A percentile compares a stretch with the other conserved stretches of the same genome.
Evolutionary conservation across 2,113 vertebrate species (phyloP).

Genomic region (Leucosticte australis): DNA sequence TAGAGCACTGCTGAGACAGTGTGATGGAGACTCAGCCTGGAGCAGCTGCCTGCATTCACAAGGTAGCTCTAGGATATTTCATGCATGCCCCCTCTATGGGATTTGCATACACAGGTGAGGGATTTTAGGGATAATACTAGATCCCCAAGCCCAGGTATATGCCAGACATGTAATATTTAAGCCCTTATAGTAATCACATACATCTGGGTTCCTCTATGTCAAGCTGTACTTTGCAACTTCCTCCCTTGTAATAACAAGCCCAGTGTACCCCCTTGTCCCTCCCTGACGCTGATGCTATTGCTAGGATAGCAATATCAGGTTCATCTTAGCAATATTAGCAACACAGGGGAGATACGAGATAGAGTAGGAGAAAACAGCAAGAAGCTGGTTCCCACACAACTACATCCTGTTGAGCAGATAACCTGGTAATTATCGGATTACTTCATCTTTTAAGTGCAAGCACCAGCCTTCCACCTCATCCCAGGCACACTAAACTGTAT

Average conservation of each 20-base stretch:
- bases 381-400: background rate
- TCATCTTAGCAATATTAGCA: background rate
- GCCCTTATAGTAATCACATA: fast-evolving
- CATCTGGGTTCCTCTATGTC: background rate
- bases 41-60: background rate
- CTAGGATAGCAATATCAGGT: background rate
- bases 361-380: background rate
- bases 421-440: background rate
- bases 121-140: background rate
- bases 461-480: background rate
- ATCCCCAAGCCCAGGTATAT: background rate
- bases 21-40: background rate
- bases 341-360: fast-evolving
- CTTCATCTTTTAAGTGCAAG: background rate
- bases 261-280: fast-evolving
- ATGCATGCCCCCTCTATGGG: too few relatives aligned
- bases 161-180: background rate
- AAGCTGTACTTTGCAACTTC: background rate
- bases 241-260: background rate
- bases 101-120: background rate
- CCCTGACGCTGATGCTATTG: too few relatives aligned
- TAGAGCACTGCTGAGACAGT: background rate
- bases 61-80: background rate
- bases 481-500: background rate
- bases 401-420: background rate